Conservation (phyloP, 2,888 invertebrate species). For the Dendrolimus houi region DNA sequence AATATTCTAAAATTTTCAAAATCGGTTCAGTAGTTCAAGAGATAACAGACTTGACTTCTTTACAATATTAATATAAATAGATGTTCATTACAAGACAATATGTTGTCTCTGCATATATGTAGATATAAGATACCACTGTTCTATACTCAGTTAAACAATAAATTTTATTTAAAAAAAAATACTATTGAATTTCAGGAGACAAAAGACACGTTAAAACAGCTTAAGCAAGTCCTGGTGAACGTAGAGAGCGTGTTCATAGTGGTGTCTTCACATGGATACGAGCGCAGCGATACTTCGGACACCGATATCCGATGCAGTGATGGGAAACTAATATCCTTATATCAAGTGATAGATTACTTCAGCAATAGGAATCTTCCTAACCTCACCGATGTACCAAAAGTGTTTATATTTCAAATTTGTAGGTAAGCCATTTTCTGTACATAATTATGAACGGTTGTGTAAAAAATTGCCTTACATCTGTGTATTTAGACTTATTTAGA, state of each 20-base stretch:
- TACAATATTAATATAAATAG: too few species aligned
- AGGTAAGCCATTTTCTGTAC: constrained; percentile 42
- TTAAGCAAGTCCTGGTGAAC: constrained; percentile 42
- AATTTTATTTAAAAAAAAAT: too few species aligned
- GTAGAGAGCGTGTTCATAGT: constrained; percentile 80
- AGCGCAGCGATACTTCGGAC: constrained; percentile 53
- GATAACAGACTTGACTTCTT: too few species aligned
- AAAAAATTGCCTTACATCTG: too few species aligned
- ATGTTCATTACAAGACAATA: too few species aligned
- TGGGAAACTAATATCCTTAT: constrained; percentile 62
- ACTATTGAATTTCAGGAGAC: constrained; percentile 30
- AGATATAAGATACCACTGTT: too few species aligned
- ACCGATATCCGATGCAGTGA: constrained; percentile 78
- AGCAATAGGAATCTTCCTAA: constrained; percentile 68
- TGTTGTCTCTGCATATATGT: too few species aligned
- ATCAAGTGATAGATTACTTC: constrained; percentile 77
- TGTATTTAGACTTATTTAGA: too few species aligned
- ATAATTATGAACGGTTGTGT: too few species aligned
- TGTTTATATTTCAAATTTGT: constrained; percentile 85
- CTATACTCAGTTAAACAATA: too few species aligned
- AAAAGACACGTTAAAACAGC: constrained; percentile 50
- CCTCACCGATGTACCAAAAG: constrained; percentile 79
- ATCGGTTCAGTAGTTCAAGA: too few species aligned
- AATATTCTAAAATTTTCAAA: too few species aligned
- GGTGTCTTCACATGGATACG: constrained; percentile 81